A percentile compares a stretch with the other conserved stretches of the same genome.
These are phyloP conservation scores for Rhagonycha fulva DNA, from an alignment of 2,888 invertebrate species.

Conservation along the genomic window DNA sequence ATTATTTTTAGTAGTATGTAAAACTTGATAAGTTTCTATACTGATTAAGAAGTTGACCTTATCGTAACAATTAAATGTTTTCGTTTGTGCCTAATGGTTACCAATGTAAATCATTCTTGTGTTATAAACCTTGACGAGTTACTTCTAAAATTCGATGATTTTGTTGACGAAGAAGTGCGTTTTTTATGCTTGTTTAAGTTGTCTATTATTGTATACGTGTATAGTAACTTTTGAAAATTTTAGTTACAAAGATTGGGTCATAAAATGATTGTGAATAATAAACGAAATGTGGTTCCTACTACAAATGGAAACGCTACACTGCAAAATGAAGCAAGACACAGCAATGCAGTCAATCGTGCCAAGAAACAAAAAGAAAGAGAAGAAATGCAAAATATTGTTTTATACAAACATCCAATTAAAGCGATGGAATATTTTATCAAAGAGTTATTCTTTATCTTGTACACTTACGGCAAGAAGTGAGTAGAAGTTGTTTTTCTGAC, in stretches of 20 bases:
- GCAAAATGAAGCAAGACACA: constrained; percentile 6
- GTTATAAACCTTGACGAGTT: constrained; percentile 13
- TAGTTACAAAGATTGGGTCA: constrained; percentile 63
- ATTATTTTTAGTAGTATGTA: background rate
- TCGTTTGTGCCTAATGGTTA: background rate
- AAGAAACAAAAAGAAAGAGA: constrained; percentile 56
- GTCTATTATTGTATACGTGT: constrained; percentile 23
- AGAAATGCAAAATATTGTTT: constrained; percentile 70
- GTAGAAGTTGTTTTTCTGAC: constrained; percentile 30
- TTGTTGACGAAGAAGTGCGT: background rate
- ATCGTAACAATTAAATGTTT: background rate
- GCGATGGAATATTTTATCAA: constrained; percentile 80
- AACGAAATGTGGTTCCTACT: constrained; percentile 39
- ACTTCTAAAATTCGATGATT: constrained; percentile 1
- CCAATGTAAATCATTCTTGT: constrained; percentile 1
- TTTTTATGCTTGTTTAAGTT: constrained; percentile 10
- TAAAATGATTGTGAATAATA: constrained; percentile 61
- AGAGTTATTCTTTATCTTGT: constrained; percentile 70
- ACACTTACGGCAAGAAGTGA: constrained; percentile 64
- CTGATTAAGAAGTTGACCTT: background rate
- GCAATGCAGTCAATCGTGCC: constrained; percentile 11
- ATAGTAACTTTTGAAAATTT: constrained; percentile 56
- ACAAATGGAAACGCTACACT: constrained; percentile 36
- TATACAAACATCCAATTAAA: constrained; percentile 80
- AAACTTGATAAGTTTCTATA: background rate